A percentile compares a stretch with the other conserved stretches of the same genome.
These are phyloP conservation scores for Miichthys miiuy DNA, from an alignment of 2,797 vertebrate genomes.

Conservation along the genomic window DNA sequence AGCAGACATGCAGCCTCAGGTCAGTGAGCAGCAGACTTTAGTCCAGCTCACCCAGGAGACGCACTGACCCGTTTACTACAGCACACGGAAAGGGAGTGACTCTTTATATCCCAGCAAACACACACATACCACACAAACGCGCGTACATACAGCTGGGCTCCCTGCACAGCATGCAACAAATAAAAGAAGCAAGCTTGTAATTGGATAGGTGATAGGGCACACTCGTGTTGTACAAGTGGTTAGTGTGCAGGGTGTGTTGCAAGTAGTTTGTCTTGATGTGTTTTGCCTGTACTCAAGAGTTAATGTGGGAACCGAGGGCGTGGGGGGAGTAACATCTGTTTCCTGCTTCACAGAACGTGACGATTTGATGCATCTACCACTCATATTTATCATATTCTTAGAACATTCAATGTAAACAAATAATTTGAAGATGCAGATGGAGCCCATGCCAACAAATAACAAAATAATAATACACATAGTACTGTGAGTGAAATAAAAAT, in stretches of 20 bases:
- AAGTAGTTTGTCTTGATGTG: conserved; percentile 20
- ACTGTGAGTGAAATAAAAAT: too few species aligned
- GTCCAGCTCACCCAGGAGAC: conserved; percentile 65
- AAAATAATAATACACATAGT: too few species aligned
- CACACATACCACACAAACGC: conserved; percentile 32
- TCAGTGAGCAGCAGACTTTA: conserved; percentile 71
- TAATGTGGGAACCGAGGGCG: too few species aligned
- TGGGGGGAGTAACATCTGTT: too few species aligned
- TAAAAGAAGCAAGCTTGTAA: conserved; percentile 54
- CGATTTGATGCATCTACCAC: too few species aligned
- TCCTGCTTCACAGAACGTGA: too few species aligned
- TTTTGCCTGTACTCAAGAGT: neutral
- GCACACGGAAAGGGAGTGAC: conserved; percentile 52
- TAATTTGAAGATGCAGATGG: too few species aligned
- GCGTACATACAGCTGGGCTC: conserved; percentile 25
- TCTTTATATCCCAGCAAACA: conserved; percentile 34
- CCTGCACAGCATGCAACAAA: conserved; percentile 51
- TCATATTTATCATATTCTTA: too few species aligned
- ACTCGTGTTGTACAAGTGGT: conserved; percentile 38
- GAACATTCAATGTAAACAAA: too few species aligned
- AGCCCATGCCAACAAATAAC: too few species aligned
- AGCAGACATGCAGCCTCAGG: conserved; percentile 64
- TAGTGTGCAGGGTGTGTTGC: conserved; percentile 28
- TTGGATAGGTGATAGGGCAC: conserved; percentile 46
- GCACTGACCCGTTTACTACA: conserved; percentile 73